These are phyloP conservation scores for Electrona antarctica DNA, from an alignment of 2,113 vertebrate genomes.

Conservation along the genomic window DNA sequence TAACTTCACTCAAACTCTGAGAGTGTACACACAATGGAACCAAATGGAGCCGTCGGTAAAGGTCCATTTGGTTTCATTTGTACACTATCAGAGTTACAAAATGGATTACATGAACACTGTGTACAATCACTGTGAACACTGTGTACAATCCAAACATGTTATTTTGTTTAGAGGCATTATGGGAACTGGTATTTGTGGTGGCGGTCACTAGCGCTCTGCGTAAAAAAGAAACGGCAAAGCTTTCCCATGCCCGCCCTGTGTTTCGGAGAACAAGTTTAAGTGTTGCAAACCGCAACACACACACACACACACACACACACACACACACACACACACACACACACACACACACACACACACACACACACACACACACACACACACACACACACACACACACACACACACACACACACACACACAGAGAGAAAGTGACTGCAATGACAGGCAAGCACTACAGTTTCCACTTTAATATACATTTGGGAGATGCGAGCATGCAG, in stretches of 20 bases:
- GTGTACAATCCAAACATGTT: conserved; percentile 30
- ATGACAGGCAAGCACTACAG: too few relatives aligned
- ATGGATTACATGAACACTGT: too few relatives aligned
- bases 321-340: conserved; percentile 12
- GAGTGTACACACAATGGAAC: too few relatives aligned
- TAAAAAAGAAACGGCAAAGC: conserved; percentile 15
- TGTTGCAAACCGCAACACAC: background rate
- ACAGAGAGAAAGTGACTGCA: background rate
- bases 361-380: background rate
- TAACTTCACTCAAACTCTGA: too few relatives aligned
- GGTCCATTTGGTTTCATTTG: too few relatives aligned
- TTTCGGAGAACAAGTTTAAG: conserved; percentile 1
- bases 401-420: background rate
- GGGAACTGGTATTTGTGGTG: conserved; percentile 36
- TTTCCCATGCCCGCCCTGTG: conserved; percentile 21
- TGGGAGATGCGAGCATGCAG: too few relatives aligned
- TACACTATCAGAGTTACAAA: too few relatives aligned
- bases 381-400: background rate
- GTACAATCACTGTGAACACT: too few relatives aligned
- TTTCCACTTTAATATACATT: too few relatives aligned
- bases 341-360: background rate
- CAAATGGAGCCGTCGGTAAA: too few relatives aligned
- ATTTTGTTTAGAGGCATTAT: conserved; percentile 38
- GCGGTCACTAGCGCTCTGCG: conserved; percentile 29
- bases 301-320: background rate